phyloP scores from a whole-genome alignment of 2,113 vertebrate species.

The Solea solea region DNA sequence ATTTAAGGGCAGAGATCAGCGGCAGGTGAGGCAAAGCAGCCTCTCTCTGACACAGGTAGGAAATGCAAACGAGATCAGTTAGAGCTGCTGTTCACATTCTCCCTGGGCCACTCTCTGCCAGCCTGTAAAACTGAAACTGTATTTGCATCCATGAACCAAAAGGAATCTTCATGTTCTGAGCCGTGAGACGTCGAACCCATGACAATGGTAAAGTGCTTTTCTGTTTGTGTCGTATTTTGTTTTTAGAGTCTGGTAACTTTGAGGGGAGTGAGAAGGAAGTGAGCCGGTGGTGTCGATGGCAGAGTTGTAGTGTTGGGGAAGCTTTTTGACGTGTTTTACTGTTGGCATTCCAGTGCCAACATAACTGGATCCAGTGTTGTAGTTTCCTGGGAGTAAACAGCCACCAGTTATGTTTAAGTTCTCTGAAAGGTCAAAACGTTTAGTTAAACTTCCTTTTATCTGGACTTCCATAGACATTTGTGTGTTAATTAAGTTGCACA shows the following conservation, averaged over 20 bases:
- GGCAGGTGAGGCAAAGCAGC: constrained; percentile 37
- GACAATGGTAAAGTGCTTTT: constrained; percentile 77
- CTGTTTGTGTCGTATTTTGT: constrained; percentile 11
- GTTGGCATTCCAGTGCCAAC: not conserved
- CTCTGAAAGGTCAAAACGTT: not conserved
- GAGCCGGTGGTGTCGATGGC: not conserved
- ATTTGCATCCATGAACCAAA: constrained; percentile 59
- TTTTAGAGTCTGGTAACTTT: constrained; percentile 1
- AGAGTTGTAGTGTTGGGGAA: not conserved
- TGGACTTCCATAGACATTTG: too few species aligned
- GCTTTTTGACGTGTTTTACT: not conserved
- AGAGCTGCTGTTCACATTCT: constrained; percentile 33
- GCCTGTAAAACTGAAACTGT: constrained; percentile 1
- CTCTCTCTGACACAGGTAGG: constrained; percentile 44
- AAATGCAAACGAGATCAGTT: constrained; percentile 71
- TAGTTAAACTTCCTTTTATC: not conserved
- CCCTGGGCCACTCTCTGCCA: constrained; percentile 25
- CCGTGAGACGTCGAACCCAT: constrained; percentile 21
- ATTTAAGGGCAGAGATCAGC: constrained; percentile 21
- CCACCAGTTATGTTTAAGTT: not conserved
- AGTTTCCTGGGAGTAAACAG: not conserved
- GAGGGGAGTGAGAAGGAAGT: constrained; percentile 46
- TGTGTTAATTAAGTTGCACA: too few species aligned
- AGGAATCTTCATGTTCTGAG: constrained; percentile 58
- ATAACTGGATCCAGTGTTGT: too few species aligned